Conservation (phyloP, 92 coral and sea anemone species). For the Porites divaricata region DNA sequence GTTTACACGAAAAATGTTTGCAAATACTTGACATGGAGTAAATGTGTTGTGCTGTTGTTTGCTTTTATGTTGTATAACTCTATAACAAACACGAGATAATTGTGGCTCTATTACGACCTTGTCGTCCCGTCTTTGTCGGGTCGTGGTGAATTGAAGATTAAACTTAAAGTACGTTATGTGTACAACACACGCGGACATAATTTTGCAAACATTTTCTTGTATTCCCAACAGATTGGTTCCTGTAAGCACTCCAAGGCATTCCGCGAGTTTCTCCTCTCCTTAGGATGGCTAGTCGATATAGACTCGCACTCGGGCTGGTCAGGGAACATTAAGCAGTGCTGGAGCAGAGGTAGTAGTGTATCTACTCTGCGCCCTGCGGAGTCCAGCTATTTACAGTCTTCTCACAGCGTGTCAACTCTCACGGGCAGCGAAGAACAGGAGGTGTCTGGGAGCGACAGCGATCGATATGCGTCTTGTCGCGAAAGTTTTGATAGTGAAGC, state of each 20-base stretch:
- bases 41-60: no score
- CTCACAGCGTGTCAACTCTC: conserved; percentile 69
- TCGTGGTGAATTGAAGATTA: no score
- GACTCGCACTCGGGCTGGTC: conserved; percentile 97
- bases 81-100: no score
- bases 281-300: conserved; percentile 97
- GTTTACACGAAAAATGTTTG: no score
- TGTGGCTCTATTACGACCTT: no score
- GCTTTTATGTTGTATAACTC: no score
- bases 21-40: no score
- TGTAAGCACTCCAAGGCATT: conserved; percentile 83
- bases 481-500: conserved; percentile 68
- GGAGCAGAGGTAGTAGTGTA: conserved; percentile 66
- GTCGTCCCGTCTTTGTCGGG: no score
- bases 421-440: conserved; percentile 66
- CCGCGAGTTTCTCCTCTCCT: conserved; percentile 86
- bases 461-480: conserved; percentile 36
- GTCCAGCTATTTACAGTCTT: conserved; percentile 22
- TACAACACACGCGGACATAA: neutral
- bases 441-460: conserved; percentile 48
- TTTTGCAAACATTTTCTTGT: neutral
- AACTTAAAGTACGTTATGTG: no score
- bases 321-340: conserved; percentile 85
- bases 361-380: conserved; percentile 41
- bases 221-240: conserved; percentile 58